Evolutionary conservation across 1,140 invertebrate species (phyloP), one percentile per base, ranked within the genome.

Genomic region (Gryon sp.): DNA sequence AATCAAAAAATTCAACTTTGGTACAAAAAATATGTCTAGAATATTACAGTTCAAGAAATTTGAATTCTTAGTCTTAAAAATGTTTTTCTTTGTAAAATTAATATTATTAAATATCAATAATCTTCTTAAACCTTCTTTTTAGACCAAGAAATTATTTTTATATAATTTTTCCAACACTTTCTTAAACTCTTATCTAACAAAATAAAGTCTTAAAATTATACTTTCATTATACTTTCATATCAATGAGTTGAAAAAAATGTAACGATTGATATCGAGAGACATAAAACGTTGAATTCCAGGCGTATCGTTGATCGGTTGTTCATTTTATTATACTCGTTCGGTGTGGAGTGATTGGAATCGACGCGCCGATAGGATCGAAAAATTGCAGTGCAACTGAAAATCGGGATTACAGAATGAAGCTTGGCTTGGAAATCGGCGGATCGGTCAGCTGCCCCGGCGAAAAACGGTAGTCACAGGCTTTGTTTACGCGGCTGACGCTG

Each of bases 401-500:
- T 68, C 46, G 36, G 55, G 62, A 68, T 76, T 68, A 63, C 38
- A 57, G 46, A 41, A n/a, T 55, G 55, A 32, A 65, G 38, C 32
- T 63, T 32, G 30, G 14, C n/a, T n/a, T n/a, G n/a, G n/a, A n/a
- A 68, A 84, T 82, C 81, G 80, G 52, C 62, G 80, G 65, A 82
- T 80, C 85, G 86, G 86, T 87, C 86, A 87, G 86, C 86, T 87
- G 86, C 82, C 77, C 52, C 63, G 69, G 52, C 68, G 62, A 43
- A 36, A 52, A 50, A 24, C 52, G 41, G 48, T 46, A n/a, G n/a
- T n/a, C n/a, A n/a, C 52, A 59, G 59, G 76, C 80, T 84, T 87
- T 86, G 84, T 88, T 83, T 84, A 83, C 80, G 79, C 70, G 77
- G 78, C 80, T 87, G 85, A 87, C 86, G 82, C 52, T 87, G 86